A percentile compares a stretch with the other conserved stretches of the same genome.
phyloP scores from a whole-genome alignment of 2,113 vertebrate genomes.

The Eurypyga helias region DNA sequence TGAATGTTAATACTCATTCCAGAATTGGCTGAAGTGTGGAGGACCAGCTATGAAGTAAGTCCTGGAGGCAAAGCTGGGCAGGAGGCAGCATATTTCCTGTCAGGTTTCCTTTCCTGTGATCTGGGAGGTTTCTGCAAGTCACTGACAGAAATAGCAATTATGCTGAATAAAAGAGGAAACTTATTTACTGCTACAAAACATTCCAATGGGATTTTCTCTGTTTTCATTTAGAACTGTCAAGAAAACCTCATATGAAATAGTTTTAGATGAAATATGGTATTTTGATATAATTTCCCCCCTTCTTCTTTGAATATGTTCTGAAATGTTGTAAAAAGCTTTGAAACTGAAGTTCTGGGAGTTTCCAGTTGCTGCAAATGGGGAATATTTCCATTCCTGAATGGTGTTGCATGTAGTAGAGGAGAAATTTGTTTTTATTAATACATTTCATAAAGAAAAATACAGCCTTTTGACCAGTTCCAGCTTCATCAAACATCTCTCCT shows the following conservation, averaged over 20 bases:
- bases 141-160: neutral
- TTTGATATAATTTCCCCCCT: neutral
- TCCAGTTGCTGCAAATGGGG: neutral
- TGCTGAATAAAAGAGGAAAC: neutral
- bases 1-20: neutral
- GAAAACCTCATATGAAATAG: neutral
- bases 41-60: neutral
- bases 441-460: neutral
- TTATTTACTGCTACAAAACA: neutral
- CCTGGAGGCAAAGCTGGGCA: neutral
- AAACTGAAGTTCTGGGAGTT: neutral
- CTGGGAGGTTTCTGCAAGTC: neutral
- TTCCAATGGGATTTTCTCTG: neutral
- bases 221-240: neutral
- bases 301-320: neutral
- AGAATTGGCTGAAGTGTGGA: neutral
- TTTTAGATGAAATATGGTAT: neutral
- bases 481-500: neutral
- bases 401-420: neutral
- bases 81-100: neutral
- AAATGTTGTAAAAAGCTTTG: neutral
- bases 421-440: neutral
- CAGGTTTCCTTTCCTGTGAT: neutral
- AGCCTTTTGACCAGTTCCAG: neutral
- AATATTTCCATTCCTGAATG: neutral